Evolutionary conservation across 2,113 vertebrate species (phyloP).

Genomic region (Nothocercus nigrocapillus): DNA sequence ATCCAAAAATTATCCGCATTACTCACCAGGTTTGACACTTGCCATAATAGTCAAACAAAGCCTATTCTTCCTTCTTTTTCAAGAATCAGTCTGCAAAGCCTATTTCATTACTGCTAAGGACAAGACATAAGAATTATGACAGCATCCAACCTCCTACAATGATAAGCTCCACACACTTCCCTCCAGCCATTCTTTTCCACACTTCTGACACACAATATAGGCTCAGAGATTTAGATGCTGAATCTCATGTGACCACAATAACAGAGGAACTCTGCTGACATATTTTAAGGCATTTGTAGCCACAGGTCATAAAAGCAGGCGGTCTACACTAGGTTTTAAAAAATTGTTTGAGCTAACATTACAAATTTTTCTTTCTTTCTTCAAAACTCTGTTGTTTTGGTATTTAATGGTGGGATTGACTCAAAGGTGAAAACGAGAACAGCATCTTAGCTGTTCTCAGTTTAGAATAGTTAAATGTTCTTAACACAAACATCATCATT

Average conservation of each 20-base stretch:
- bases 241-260: not conserved
- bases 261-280: not conserved
- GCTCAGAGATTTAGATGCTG: not conserved
- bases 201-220: not conserved
- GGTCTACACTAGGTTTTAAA: not conserved
- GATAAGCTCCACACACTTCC: not conserved
- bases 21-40: slow-evolving; percentile 5
- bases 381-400: not conserved
- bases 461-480: too few relatives aligned
- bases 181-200: not conserved
- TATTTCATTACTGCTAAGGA: not conserved
- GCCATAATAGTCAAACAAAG: not conserved
- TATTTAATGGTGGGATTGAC: not conserved
- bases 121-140: slow-evolving; percentile 11
- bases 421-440: not conserved
- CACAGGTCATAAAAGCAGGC: slow-evolving; percentile 7
- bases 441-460: too few relatives aligned
- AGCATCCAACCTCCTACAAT: not conserved
- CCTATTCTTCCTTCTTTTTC: not conserved
- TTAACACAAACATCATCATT: not conserved
- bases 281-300: not conserved
- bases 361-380: not conserved
- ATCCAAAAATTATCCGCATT: not conserved
- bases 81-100: not conserved
- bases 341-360: not conserved